A percentile compares a stretch with the other conserved stretches of the same genome.
Evolutionary conservation across 2,888 invertebrate species (phyloP).

Genomic region (Napeogenes inachia): DNA sequence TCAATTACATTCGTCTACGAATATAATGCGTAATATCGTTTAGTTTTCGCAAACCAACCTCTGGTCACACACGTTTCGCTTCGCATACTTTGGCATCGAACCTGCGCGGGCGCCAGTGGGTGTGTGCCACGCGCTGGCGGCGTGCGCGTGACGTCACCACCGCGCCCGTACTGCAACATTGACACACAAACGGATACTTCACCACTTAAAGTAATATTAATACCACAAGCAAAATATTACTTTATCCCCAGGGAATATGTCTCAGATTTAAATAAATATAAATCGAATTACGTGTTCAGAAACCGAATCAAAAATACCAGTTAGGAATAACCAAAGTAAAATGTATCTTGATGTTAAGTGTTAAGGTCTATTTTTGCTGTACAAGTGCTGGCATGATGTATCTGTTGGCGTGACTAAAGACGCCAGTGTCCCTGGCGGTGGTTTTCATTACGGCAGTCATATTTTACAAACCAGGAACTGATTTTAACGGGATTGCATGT

Average conservation of each 20-base stretch:
- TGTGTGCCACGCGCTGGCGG: constrained; percentile 39
- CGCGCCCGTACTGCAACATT: constrained; percentile 40
- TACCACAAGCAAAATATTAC: constrained; percentile 2
- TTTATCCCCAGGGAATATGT: background rate
- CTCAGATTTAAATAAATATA: background rate
- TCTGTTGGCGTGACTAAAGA: constrained; percentile 9
- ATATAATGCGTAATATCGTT: background rate
- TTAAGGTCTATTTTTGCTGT: constrained; percentile 3
- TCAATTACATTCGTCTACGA: constrained; percentile 2
- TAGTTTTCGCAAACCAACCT: background rate
- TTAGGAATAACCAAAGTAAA: constrained; percentile 4
- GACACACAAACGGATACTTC: constrained; percentile 28
- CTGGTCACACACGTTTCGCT: background rate
- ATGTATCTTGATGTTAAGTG: background rate
- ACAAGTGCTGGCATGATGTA: background rate
- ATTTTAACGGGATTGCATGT: constrained; percentile 3
- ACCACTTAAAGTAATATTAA: constrained; percentile 8
- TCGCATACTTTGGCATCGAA: constrained; percentile 19
- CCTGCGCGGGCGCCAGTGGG: constrained; percentile 30
- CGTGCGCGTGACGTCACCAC: constrained; percentile 46
- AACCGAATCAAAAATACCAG: constrained; percentile 13
- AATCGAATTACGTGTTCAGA: constrained; percentile 9
- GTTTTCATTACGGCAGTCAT: constrained; percentile 13
- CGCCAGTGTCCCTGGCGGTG: constrained; percentile 14
- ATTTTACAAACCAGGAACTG: constrained; percentile 6